phyloP scores from a whole-genome alignment of 2,888 invertebrate species.

The Agriotes lineatus region DNA sequence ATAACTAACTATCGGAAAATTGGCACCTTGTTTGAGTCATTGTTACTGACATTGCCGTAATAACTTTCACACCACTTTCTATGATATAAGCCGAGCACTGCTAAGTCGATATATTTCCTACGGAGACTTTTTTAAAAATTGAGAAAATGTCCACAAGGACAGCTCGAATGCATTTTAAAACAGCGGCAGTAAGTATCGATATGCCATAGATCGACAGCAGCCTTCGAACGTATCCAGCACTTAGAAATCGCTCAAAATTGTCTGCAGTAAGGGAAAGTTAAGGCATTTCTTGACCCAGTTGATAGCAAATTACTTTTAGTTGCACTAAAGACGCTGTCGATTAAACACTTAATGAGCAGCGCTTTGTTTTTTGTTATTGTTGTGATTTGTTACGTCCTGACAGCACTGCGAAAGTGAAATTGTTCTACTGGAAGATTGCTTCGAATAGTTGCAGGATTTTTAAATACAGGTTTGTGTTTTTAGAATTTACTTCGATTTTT shows the following conservation, averaged over 20 bases:
- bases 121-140: conserved; percentile 1
- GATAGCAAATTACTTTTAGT: conserved; percentile 36
- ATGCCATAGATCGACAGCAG: not conserved
- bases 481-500: no score
- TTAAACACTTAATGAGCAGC: not conserved
- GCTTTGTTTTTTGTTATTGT: not conserved
- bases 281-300: conserved; percentile 39
- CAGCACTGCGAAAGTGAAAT: not conserved
- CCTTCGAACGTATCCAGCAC: not conserved
- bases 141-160: conserved; percentile 4
- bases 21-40: no score
- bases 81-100: not conserved
- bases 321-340: conserved; percentile 13
- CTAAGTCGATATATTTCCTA: no score
- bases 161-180: not conserved
- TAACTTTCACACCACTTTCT: not conserved
- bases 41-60: not conserved
- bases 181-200: conserved; percentile 1
- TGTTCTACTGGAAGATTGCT: no score
- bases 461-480: no score
- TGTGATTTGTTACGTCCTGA: not conserved
- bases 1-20: no score
- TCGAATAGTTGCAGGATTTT: no score
- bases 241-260: conserved; percentile 30
- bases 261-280: conserved; percentile 39